Percentiles rank a stretch among this genome's conserved stretches.
Conservation (phyloP, 2,888 invertebrate species). For the Drosophila limbata region DNA sequence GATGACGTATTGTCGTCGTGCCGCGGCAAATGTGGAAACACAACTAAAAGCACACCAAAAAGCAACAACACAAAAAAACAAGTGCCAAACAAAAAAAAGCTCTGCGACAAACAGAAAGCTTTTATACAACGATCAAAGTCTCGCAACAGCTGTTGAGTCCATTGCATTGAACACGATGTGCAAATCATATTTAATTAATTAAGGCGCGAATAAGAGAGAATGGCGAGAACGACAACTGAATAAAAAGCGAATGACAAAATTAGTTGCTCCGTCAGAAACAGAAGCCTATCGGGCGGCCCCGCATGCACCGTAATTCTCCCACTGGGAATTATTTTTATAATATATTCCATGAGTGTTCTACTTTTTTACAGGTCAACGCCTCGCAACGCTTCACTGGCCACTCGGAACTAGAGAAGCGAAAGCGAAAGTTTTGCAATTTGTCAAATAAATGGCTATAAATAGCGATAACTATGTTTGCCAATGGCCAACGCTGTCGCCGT, state of each 20-base stretch:
- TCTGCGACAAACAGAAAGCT: slow-evolving; percentile 46
- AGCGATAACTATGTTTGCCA: slow-evolving; percentile 42
- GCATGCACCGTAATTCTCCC: slow-evolving; percentile 15
- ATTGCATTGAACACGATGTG: slow-evolving; percentile 34
- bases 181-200: slow-evolving; percentile 42
- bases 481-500: background rate
- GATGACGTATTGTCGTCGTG: slow-evolving; percentile 54
- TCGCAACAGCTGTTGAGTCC: slow-evolving; percentile 52
- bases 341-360: slow-evolving; percentile 59
- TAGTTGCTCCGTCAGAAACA: slow-evolving; percentile 1
- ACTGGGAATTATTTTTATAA: slow-evolving; percentile 58
- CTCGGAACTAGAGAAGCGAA: slow-evolving; percentile 27
- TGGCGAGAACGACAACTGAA: background rate
- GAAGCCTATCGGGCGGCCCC: background rate
- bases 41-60: slow-evolving; percentile 61
- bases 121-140: slow-evolving; percentile 34
- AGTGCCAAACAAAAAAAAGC: slow-evolving; percentile 43
- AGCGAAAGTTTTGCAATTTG: slow-evolving; percentile 70
- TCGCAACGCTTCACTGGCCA: slow-evolving; percentile 54
- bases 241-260: slow-evolving; percentile 20
- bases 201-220: slow-evolving; percentile 1
- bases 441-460: slow-evolving; percentile 66
- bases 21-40: slow-evolving; percentile 60
- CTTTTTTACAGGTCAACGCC: slow-evolving; percentile 70
- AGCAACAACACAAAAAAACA: slow-evolving; percentile 47